Evolutionary conservation across 30 jellyfish, hydroid and myxozoan species (phyloP), one percentile per base, ranked within the genome.

Genomic region (Aurelia aurita): DNA sequence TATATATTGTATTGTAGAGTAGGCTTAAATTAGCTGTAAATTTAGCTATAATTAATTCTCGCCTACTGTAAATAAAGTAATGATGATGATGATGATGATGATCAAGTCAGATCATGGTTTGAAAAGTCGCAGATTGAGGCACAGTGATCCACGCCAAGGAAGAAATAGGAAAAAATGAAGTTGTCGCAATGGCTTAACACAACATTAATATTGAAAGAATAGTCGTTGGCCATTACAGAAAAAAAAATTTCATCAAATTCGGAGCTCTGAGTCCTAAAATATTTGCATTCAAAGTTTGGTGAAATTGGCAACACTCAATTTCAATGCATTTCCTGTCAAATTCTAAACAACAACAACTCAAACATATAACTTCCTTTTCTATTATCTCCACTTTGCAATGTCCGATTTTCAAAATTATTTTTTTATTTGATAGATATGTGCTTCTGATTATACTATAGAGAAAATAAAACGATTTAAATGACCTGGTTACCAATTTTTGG

Each of bases 361-460:
- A 62, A 23, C 78, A 16, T 1, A 7, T n/a, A 66, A 23, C 4
- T 32, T 6, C 58, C 54, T 35, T 66, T 28, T 66, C 25, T 5
- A 13, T 7, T 66, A 27, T 66, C 78, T 66, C 54, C 61, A 15
- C n/a, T 7, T 32, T 2, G 72, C 72, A 60, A 66, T 66, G 54
- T 66, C 78, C 58, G 78, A 28, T 66, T 25, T 8, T 66, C 78
- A 9, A 28, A 66, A 28, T 28, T 66, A 0, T 63, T 66, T 16
- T 66, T 20, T 66, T 27, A 66, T 0, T 66, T 29, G 5, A 32
- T 66, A 66, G 54, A 66, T 66, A 14, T 2, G 15, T 66, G 61
- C 58, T 28, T 66, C 78, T 34, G 15, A 7, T 54, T 54, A 16
- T 54, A 16, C 26, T 54, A 5, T 54, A 5, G 5, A 54, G 26